These are phyloP conservation scores for Papilio protenor DNA, from an alignment of 2,888 invertebrate species.

Conservation along the genomic window DNA sequence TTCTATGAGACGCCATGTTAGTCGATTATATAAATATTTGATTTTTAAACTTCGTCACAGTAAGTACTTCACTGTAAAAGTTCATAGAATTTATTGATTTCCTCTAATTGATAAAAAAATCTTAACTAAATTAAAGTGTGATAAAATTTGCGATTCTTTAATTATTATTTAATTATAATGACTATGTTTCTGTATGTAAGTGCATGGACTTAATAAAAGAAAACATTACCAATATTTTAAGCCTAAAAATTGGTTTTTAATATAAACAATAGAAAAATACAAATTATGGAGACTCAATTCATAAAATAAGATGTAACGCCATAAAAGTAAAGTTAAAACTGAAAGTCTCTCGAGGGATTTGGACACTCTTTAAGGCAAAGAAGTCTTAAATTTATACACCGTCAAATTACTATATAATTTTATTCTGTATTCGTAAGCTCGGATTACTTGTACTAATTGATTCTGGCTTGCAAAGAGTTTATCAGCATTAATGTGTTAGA, in stretches of 20 bases:
- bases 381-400: too few relatives aligned
- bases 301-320: background rate
- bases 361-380: too few relatives aligned
- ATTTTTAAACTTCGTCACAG: background rate
- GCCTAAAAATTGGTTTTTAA: background rate
- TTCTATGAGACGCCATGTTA: background rate
- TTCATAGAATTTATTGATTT: background rate
- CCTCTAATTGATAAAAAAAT: background rate
- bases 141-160: background rate
- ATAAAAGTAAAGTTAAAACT: too few relatives aligned
- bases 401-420: too few relatives aligned
- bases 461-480: too few relatives aligned
- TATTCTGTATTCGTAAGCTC: too few relatives aligned
- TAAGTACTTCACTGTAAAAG: slow-evolving; percentile 2
- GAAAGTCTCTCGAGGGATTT: too few relatives aligned
- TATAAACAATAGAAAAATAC: background rate
- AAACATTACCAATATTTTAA: too few relatives aligned
- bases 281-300: background rate
- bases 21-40: background rate
- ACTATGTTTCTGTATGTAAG: background rate
- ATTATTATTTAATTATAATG: background rate
- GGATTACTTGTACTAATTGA: too few relatives aligned
- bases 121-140: background rate
- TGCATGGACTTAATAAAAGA: background rate
- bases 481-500: too few relatives aligned